phyloP scores from a whole-genome alignment of 2,113 vertebrate species.

The Zosterops borbonicus region DNA sequence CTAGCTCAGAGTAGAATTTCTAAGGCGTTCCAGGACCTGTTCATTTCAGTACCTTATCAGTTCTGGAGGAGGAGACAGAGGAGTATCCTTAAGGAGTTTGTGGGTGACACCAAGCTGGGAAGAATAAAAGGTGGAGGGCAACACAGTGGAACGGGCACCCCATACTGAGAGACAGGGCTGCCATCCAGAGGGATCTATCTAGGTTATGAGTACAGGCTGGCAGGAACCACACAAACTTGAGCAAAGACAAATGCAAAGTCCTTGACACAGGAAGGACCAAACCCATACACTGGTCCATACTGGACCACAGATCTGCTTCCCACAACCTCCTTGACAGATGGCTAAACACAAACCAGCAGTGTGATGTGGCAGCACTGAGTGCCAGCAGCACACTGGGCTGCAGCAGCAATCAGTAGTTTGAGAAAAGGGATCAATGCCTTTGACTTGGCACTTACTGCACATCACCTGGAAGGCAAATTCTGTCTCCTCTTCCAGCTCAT shows the following conservation, averaged over 20 bases:
- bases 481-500: not conserved
- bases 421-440: not conserved
- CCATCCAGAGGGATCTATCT: not conserved
- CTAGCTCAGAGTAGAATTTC: not conserved
- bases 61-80: not conserved
- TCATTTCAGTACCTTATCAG: not conserved
- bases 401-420: not conserved
- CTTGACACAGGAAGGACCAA: not conserved
- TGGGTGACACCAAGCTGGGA: not conserved
- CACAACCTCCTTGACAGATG: rapidly evolving
- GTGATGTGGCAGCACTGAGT: not conserved
- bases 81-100: not conserved
- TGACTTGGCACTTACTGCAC: not conserved
- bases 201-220: rapidly evolving
- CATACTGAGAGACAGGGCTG: not conserved
- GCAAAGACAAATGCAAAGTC: not conserved
- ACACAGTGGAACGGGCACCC: not conserved
- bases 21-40: rapidly evolving
- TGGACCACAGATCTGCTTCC: not conserved
- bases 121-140: not conserved
- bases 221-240: not conserved
- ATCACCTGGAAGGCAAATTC: not conserved
- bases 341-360: not conserved
- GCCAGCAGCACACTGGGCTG: not conserved
- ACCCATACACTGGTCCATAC: not conserved